Evolutionary conservation across 1,140 invertebrate species (phyloP), one percentile per base, ranked within the genome.

Genomic region (Brachionus asplanchnoidis): DNA sequence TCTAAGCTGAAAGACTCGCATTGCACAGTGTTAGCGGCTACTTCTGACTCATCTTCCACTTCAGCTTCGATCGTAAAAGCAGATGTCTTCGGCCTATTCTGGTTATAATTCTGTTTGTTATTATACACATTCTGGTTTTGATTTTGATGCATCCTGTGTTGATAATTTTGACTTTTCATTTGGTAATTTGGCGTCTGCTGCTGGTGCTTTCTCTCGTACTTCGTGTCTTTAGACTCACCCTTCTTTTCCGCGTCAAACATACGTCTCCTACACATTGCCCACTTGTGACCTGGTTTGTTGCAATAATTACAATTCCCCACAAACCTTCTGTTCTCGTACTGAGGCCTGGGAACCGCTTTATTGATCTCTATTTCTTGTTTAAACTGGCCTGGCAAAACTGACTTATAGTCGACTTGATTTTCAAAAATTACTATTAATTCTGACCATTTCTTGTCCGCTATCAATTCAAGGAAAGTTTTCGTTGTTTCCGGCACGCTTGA

Each of bases 361-460:
- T 68, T 68, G 23, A 68, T 68, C 28, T 68, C 23, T 32, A 68
- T 68, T 68, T 32, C 65, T 68, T 68, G 65, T 26, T 68, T 68
- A 36, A 68, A 68, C 65, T 68, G 65, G 1, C 23, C 28, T 68
- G 65, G 65, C 23, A 68, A 32, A 32, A 68, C 65, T 36, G 65
- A 32, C 28, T 36, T 68, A 36, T 68, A 68, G 14, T 68, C 65
- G 65, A 68, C 65, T 68, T 68, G 65, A 36, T 68, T 68, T 68
- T 68, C 65, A 68, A 68, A 68, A 68, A 68, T 68, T 32, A 68
- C 65, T 68, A 68, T 68, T 14, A 68, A 36, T 68, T 68, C 65
- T 26, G 65, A 36, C 65, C 65, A 68, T 36, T 68, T 68, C 65
- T 68, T 68, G 65, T 68, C 65, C 3, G 65, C 65, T 36, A 26